Evolutionary conservation across 2,888 invertebrate species (phyloP), one percentile per base, ranked within the genome.

Genomic region (Tinea pellionella): DNA sequence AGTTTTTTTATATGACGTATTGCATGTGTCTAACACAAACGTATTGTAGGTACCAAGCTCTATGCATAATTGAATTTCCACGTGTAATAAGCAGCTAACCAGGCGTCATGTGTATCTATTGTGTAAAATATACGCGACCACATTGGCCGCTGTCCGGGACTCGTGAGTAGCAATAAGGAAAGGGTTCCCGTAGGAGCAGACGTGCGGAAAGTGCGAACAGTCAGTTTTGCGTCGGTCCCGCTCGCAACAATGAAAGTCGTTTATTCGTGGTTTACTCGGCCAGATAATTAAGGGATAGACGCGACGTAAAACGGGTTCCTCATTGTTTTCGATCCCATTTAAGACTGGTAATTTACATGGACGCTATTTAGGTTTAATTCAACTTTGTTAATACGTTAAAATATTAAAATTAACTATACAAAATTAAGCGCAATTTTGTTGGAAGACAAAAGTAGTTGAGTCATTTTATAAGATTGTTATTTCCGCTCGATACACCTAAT

Each of bases 301-400:
- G 65, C 64, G 64, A 62, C 63, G 63, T 61, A 62, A 66, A 66
- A 65, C 64, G 63, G 63, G 62, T 65, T 63, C 65, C 66, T 68
- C 43, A 59, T 73, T 73, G 69, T 68, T 69, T 65, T 66, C 67
- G 66, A 67, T 69, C 65, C 65, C 65, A 65, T 68, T 66, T 68
- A 67, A 68, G 65, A 63, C 65, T 60, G 61, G 63, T 63, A 65
- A 68, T 69, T 70, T 66, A 66, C 67, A 65, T 68, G 64, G 65
- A 68, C 64, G 64, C 64, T 65, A 65, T 63, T 65, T 68, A 64
- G 66, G 63, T 66, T 67, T 68, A 69, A 67, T 67, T 65, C 61
- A 67, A 66, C 56, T 56, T 56, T 56, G 56, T 24, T 56, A 56
- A 56, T 56, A 30, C 32, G 13, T 32, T 57, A 13, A 19, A 32